Base-by-base conservation (phyloP, 2,797 vertebrate species). In the Synanceia verrucosa region DNA sequence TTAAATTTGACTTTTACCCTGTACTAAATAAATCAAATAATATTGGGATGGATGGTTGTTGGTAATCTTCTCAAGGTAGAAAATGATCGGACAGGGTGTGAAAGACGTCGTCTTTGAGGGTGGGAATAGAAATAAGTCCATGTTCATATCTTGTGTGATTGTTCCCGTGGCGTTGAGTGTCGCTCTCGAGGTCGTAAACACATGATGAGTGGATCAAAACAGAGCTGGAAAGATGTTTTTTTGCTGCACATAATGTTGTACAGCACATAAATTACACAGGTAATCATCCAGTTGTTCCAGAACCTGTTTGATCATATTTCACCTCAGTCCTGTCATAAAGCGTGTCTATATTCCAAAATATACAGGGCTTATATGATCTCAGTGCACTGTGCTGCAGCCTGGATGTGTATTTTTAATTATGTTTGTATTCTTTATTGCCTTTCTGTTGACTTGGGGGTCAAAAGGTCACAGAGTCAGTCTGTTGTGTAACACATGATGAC, bases 61-160 rank as follows among this genome's bases (percentile, higher is more conserved):
- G 56, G 59, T 65, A 70, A 74, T 79, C 52, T 69, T 21, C 73
- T 52, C 34, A 62, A 72, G 80, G 78, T 59, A 64, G 63, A 64
- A 29, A 29, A 23, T 72, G 72, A 89, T 79, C 86, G 66, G 58
- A 81, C 56, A 47, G 26, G 29, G 46, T 24, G 24, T 72, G 72
- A 88, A 78, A 83, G 76, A 80, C 63, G 47, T 26, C 11, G 3
- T 52, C 65, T 51, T 74, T 63, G 1, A 10, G 24, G 50, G 57
- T 11, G 46, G 29, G 57, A 79, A 75, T 78, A 59, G 60, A 83
- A 86, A 85, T 74, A 53, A 78, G 57, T 36, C 1, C 58, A 44
- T 77, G 61, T 77, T 64, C 28, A 28, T 52, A 71, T 72, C 70
- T 65, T 53, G 29, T 2, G 50, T 82, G 65, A 26, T 46, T 63